Base-by-base conservation (phyloP, 2,797 vertebrate species). In the Darevskia nairensis region DNA sequence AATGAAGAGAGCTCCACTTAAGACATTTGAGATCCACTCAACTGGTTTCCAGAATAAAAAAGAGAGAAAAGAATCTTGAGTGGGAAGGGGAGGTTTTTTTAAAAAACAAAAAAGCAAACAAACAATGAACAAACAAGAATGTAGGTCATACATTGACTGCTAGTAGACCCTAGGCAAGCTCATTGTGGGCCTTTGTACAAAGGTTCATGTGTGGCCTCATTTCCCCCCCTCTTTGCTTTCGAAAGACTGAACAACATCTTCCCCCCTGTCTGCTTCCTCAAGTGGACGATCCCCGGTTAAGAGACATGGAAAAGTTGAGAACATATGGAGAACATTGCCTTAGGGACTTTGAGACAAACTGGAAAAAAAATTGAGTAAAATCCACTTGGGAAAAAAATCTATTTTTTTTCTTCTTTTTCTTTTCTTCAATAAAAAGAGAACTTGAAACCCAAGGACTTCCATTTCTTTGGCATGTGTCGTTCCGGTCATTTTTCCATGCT, bases 341-440 rank as follows among this genome's bases (percentile, higher is more conserved):
- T 95, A 95, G 95, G 50, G 95, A 96, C 95, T 95, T 91, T 94
- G 94, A 95, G 94, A 95, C 93, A 95, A 96, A 95, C 93, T 35
- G 94, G 94, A 21, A 72, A 74, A 13, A 92, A 94, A 90, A 91
- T 86, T 0, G 88, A 95, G 95, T 94, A 94, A 95, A 89, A 86
- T 95, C 94, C 94, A 92, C 93, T 96, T 93, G 94, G 96, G 93
- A 94, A 91, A 94, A 96, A 92, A 95, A 96, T 97, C 96, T 97
- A 97, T 97, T 96, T 97, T 95, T 46, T 97, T 97, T 95, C 96
- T 96, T 96, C 96, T 96, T 96, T 97, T 97, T 96, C 96, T 96
- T 97, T 97, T 97, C 97, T 97, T 97, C 97, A 97, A 97, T 97
- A 97, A 97, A 35, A 96, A 96, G 96, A 96, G 94, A 96, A 95